phyloP scores from a whole-genome alignment of 2,797 vertebrate species.

The Phoeniculus purpureus region DNA sequence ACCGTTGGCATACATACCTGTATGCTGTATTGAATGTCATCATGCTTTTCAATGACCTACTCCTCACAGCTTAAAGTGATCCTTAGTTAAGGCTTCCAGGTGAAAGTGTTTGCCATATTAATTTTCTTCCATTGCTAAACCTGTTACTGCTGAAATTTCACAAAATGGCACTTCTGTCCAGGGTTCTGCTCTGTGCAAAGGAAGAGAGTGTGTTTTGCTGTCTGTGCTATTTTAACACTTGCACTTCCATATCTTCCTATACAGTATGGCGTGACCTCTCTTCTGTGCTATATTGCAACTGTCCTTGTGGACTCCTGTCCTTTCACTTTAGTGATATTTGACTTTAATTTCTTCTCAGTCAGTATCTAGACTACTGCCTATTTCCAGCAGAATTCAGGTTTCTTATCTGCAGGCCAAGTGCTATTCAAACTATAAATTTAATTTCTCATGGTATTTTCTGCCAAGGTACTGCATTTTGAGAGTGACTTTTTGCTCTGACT shows the following conservation, averaged over 20 bases:
- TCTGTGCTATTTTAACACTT: background rate
- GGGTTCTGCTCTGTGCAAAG: background rate
- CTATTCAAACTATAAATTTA: background rate
- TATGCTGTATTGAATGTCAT: background rate
- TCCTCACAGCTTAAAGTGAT: background rate
- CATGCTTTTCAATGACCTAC: background rate
- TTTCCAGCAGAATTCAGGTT: conserved; percentile 16
- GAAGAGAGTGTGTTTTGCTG: background rate
- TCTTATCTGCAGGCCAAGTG: background rate
- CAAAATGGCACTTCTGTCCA: background rate
- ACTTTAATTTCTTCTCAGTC: conserved; percentile 11
- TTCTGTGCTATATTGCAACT: background rate
- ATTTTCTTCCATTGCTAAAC: background rate
- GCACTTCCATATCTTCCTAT: background rate
- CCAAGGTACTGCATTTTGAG: background rate
- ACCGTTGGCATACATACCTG: rapidly evolving
- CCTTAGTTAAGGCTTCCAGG: background rate
- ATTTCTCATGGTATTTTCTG: conserved; percentile 7
- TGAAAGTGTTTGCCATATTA: background rate
- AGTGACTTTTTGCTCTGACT: background rate
- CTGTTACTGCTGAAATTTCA: background rate
- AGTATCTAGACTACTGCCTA: background rate
- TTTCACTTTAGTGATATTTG: background rate
- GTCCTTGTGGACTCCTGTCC: background rate
- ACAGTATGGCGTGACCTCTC: background rate